Percentiles rank a stretch among this genome's conserved stretches.
phyloP scores from a whole-genome alignment of 2,888 invertebrate species.

The Amiota minor region DNA sequence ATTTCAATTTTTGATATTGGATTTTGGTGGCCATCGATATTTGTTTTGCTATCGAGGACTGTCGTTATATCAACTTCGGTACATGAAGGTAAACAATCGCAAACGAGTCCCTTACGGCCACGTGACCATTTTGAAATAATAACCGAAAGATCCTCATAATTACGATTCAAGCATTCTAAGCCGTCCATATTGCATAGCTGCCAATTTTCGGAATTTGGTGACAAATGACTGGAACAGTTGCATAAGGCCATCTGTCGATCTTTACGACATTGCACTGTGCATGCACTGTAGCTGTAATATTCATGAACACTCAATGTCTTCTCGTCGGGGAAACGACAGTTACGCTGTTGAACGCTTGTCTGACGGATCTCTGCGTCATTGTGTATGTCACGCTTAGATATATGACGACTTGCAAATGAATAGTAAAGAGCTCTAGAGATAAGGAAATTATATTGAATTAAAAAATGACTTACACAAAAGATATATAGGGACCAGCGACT shows the following conservation, averaged over 20 bases:
- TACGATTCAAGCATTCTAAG: constrained; percentile 78
- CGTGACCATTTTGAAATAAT: constrained; percentile 80
- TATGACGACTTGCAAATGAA: constrained; percentile 73
- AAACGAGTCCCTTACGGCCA: constrained; percentile 77
- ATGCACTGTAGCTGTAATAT: constrained; percentile 83
- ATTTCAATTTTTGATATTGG: constrained; percentile 76
- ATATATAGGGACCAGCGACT: constrained; percentile 76
- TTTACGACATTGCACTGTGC: constrained; percentile 82
- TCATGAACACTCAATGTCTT: constrained; percentile 78
- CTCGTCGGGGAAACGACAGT: constrained; percentile 82
- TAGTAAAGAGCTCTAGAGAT: background rate
- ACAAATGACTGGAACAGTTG: constrained; percentile 81
- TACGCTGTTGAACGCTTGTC: constrained; percentile 79
- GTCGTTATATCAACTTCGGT: constrained; percentile 81
- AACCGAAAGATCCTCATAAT: constrained; percentile 78
- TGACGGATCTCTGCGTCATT: constrained; percentile 80
- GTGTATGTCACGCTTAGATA: constrained; percentile 78
- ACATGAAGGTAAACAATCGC: constrained; percentile 82
- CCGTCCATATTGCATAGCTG: constrained; percentile 80
- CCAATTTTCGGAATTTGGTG: constrained; percentile 76
- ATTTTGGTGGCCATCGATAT: constrained; percentile 60
- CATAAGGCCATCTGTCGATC: constrained; percentile 78
- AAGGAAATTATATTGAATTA: background rate
- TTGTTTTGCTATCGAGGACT: constrained; percentile 74
- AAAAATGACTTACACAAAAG: constrained; percentile 57